These are phyloP conservation scores for Megaustenia siamemsis DNA, from an alignment of 2,888 invertebrate genomes.

Conservation along the genomic window DNA sequence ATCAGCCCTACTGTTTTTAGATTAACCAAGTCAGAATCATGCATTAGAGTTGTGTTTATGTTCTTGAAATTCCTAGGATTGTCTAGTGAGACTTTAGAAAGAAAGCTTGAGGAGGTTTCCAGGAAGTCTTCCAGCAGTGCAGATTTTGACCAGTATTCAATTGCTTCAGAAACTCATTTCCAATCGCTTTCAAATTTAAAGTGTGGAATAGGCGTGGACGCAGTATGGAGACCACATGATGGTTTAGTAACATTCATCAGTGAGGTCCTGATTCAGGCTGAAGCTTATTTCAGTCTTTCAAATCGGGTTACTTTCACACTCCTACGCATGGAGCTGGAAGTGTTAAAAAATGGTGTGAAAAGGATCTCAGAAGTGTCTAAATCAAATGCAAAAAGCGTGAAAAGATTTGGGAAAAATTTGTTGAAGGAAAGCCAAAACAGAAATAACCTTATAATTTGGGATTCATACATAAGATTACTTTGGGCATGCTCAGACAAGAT, in stretches of 20 bases:
- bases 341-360: conserved; percentile 38
- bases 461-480: conserved; percentile 74
- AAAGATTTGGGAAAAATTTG: conserved; percentile 74
- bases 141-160: conserved; percentile 43
- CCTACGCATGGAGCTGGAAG: conserved; percentile 55
- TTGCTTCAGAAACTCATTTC: conserved; percentile 24
- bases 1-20: conserved; percentile 72
- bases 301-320: conserved; percentile 63
- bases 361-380: conserved; percentile 54
- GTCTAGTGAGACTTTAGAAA: conserved; percentile 32
- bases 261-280: conserved; percentile 59
- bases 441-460: conserved; percentile 77
- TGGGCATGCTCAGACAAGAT: conserved; percentile 67
- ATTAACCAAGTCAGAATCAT: conserved; percentile 57
- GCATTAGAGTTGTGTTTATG: conserved; percentile 45
- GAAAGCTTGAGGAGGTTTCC: conserved; percentile 11
- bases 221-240: conserved; percentile 42
- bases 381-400: conserved; percentile 69
- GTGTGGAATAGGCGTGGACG: conserved; percentile 37
- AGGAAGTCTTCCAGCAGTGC: neutral
- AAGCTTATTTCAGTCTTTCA: conserved; percentile 58
- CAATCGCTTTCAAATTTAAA: conserved; percentile 28
- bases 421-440: conserved; percentile 76
- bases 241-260: conserved; percentile 53
- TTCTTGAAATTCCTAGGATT: conserved; percentile 57